Conservation (phyloP, 1,140 invertebrate genomes). For the Drosophila pachea region DNA sequence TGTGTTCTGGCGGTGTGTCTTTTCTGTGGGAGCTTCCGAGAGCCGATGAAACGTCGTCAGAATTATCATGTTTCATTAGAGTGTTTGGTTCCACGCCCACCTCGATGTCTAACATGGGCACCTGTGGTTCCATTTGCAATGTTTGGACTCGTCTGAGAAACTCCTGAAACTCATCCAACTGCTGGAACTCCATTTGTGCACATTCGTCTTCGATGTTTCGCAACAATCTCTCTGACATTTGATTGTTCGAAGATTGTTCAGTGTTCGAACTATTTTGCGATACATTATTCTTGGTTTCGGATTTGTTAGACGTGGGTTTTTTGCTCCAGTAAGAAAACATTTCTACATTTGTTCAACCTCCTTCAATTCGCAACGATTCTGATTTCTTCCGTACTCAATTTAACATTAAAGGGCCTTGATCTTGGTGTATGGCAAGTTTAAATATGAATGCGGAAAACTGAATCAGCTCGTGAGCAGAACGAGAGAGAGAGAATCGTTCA, state of each 20-base stretch:
- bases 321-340: conserved; percentile 69
- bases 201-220: too few relatives aligned
- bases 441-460: conserved; percentile 26
- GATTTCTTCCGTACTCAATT: background rate
- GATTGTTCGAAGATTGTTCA: background rate
- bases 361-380: background rate
- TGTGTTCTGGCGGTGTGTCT: too few relatives aligned
- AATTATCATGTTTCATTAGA: conserved; percentile 48
- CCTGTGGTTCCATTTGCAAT: conserved; percentile 47
- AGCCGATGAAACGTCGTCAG: background rate
- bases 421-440: conserved; percentile 29
- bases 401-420: conserved; percentile 51
- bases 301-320: conserved; percentile 16
- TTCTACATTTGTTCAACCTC: background rate
- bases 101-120: conserved; percentile 35
- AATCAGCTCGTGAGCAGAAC: background rate
- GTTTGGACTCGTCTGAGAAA: conserved; percentile 60
- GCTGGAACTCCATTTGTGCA: conserved; percentile 7
- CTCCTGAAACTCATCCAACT: conserved; percentile 60
- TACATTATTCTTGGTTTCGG: conserved; percentile 3
- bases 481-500: conserved; percentile 9
- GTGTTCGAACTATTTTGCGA: too few relatives aligned
- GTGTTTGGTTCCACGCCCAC: conserved; percentile 57
- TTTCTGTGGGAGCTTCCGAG: too few relatives aligned
- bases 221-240: background rate